phyloP scores from a whole-genome alignment of 2,888 invertebrate genomes.

The Eledona agricola region DNA sequence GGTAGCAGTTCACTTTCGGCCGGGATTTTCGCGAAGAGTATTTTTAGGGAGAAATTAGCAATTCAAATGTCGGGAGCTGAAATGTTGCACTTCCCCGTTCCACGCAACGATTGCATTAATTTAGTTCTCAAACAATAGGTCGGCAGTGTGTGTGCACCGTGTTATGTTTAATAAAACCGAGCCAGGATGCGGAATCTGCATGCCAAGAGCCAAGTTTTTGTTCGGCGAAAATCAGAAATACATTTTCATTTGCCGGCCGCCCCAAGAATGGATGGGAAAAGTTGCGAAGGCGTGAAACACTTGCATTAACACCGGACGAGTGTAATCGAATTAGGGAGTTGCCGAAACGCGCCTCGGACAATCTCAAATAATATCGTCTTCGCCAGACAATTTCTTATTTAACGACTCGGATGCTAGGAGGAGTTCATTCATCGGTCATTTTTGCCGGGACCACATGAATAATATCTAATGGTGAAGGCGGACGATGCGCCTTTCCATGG shows the following conservation, averaged over 20 bases:
- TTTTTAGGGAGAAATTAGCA: conserved; percentile 22
- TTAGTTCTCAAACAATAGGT: conserved; percentile 20
- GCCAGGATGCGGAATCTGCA: conserved; percentile 12
- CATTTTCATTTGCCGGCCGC: not conserved
- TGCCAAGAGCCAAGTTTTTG: conserved; percentile 4
- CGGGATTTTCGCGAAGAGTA: conserved; percentile 16
- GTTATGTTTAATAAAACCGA: conserved; percentile 5
- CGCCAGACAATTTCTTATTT: no score
- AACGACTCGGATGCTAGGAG: no score
- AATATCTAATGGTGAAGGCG: conserved; percentile 35
- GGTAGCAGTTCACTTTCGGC: no score
- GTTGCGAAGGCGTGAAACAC: conserved; percentile 5
- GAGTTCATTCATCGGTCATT: conserved; percentile 25
- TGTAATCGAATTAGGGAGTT: conserved; percentile 11
- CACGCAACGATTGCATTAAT: conserved; percentile 22
- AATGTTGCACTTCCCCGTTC: conserved; percentile 27
- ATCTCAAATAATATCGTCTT: no score
- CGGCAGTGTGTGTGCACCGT: conserved; percentile 7
- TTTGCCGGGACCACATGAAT: conserved; percentile 28
- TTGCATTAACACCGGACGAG: conserved; percentile 12
- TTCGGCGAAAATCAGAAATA: no score
- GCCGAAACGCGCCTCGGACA: not conserved
- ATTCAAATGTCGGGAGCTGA: conserved; percentile 18
- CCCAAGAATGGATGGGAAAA: not conserved
- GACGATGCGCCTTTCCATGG: conserved; percentile 29